These are phyloP conservation scores for Callopanchax toddi DNA, from an alignment of 2,113 vertebrate species.

Conservation along the genomic window DNA sequence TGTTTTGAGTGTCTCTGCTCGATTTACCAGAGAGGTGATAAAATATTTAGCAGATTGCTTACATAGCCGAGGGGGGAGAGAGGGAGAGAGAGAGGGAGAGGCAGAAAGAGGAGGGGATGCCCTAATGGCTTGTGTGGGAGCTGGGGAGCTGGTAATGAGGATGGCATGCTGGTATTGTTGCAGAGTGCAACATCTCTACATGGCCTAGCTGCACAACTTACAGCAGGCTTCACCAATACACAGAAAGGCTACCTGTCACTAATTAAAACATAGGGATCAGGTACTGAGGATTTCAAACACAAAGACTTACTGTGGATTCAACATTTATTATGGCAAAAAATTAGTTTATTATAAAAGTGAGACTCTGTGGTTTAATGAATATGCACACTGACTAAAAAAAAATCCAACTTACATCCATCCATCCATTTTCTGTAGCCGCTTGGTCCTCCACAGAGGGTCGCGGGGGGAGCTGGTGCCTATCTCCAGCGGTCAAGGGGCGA, in stretches of 20 bases:
- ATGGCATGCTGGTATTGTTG: slow-evolving; percentile 66
- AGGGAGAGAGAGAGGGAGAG: slow-evolving; percentile 19
- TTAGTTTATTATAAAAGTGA: too few relatives aligned
- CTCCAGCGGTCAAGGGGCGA: too few relatives aligned
- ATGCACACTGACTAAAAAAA: too few relatives aligned
- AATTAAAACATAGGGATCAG: slow-evolving; percentile 68
- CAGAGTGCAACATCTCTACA: slow-evolving; percentile 62
- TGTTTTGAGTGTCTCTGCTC: slow-evolving; percentile 63
- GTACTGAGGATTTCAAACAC: slow-evolving; percentile 8
- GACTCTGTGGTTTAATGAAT: too few relatives aligned
- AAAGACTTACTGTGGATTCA: too few relatives aligned
- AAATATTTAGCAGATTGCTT: slow-evolving; percentile 79
- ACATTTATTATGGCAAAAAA: too few relatives aligned
- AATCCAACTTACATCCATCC: too few relatives aligned
- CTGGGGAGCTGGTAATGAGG: slow-evolving; percentile 70
- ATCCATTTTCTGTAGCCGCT: too few relatives aligned
- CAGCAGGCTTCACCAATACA: slow-evolving; percentile 30
- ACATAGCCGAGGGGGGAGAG: slow-evolving; percentile 65
- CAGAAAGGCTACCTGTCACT: slow-evolving; percentile 36
- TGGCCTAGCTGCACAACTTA: slow-evolving; percentile 54
- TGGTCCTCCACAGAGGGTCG: too few relatives aligned
- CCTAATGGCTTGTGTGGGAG: slow-evolving; percentile 69
- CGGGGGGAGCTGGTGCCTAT: too few relatives aligned
- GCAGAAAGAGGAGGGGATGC: slow-evolving; percentile 41
- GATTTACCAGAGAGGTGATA: slow-evolving; percentile 72